Evolutionary conservation across 2,797 vertebrate genomes (phyloP), one percentile per base, ranked within the genome.

Genomic region (Mus spretus): DNA sequence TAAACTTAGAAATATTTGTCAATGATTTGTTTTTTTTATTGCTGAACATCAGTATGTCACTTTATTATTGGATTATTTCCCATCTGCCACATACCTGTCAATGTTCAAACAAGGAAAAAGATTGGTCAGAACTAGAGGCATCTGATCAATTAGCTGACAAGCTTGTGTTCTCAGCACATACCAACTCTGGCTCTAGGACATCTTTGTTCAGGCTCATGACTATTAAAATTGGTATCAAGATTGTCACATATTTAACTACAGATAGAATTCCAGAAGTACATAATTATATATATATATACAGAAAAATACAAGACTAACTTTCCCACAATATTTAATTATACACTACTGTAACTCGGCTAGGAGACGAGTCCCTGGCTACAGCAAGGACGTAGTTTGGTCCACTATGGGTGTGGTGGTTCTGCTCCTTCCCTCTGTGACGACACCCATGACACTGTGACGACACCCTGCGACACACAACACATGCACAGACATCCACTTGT

Each of bases 241-340:
- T 97, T 98, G 97, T 97, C 97, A 98, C 96, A 98, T 99, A 98
- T 98, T 98, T 99, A 98, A 99, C 98, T 98, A 98, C 98, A 98
- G 98, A 98, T 98, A 98, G 98, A 98, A 97, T 97, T 98, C 97
- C 98, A 98, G 98, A 98, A 98, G 98, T 99, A 99, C 98, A 98
- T 99, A 98, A 97, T 98, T 87, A 72, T 40, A 40, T 40, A 40
- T 40, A 40, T 40, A 40, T 40, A 40, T 3, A 99, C 98, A 98
- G 98, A 99, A 98, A 99, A 99, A 99, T 99, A 99, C 98, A 99
- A 98, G 98, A 99, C 98, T 98, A 98, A 96, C 59, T 90, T 99
- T 98, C 98, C 98, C 99, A 99, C 99, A 98, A 99, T 99, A 99
- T 99, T 99, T 99, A 99, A 99, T 99, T 99, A 99, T 99, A 99